phyloP scores from a whole-genome alignment of 2,113 vertebrate species.

The Cichladusa arquata region DNA sequence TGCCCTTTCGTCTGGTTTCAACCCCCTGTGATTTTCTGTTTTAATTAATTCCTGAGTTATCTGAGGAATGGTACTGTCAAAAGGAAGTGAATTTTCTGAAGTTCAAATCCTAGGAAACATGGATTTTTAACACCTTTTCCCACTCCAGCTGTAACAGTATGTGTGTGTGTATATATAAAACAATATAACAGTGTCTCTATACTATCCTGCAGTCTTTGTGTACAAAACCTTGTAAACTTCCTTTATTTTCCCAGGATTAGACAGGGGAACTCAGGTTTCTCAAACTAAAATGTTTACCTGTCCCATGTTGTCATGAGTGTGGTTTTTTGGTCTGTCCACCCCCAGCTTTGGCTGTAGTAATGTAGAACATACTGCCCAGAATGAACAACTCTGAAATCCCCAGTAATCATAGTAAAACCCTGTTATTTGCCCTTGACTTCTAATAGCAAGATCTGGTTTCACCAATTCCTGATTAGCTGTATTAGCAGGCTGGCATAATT shows the following conservation, averaged over 20 bases:
- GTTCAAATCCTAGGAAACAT: neutral
- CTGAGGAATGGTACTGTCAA: neutral
- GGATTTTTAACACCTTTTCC: neutral
- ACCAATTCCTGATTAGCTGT: neutral
- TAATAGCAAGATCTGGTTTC: neutral
- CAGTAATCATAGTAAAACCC: neutral
- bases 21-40: neutral
- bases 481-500: neutral
- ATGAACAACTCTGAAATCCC: neutral
- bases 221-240: neutral
- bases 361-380: neutral
- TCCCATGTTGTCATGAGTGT: neutral
- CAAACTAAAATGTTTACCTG: neutral
- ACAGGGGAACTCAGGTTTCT: neutral
- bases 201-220: neutral
- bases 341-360: neutral
- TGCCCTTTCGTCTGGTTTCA: neutral
- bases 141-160: neutral
- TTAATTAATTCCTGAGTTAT: neutral
- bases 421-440: neutral
- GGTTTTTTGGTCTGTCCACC: rapidly evolving
- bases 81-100: neutral
- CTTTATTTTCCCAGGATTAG: neutral
- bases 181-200: neutral
- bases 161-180: too few species aligned